These are phyloP conservation scores for Gymnopithys bicolor DNA, from an alignment of 2,797 vertebrate genomes.

Conservation along the genomic window DNA sequence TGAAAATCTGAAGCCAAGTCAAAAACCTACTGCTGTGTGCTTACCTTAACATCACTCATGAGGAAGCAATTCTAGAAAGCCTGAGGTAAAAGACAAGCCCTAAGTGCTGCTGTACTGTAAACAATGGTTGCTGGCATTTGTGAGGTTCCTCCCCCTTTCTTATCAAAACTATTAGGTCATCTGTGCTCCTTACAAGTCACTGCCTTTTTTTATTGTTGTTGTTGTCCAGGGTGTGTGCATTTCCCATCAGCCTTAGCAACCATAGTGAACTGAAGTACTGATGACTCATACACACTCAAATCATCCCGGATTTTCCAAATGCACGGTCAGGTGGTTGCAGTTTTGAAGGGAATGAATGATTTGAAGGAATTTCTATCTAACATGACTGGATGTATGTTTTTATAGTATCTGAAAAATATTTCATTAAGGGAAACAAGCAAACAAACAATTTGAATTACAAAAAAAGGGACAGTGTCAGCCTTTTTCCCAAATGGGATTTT, in stretches of 20 bases:
- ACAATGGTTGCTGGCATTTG: neutral
- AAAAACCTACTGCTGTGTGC: neutral
- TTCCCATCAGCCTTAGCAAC: neutral
- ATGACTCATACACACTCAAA: neutral
- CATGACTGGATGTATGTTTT: neutral
- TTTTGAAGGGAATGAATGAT: neutral
- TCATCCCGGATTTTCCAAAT: neutral
- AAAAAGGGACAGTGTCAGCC: neutral
- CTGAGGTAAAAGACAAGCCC: neutral
- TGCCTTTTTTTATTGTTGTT: neutral
- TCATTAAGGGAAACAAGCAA: neutral
- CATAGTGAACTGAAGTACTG: neutral
- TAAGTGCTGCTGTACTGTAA: neutral
- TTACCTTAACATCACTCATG: neutral
- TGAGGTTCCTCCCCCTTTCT: neutral
- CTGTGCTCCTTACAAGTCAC: neutral
- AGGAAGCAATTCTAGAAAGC: neutral
- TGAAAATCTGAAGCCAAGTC: neutral
- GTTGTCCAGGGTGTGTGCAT: constrained; percentile 10
- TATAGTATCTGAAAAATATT: neutral
- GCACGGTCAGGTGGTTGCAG: neutral
- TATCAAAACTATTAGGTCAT: constrained; percentile 18
- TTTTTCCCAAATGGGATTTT: neutral
- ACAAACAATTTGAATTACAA: neutral
- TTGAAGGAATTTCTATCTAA: neutral